phyloP scores from a whole-genome alignment of 2,797 vertebrate genomes.

The Tolypeutes matacus region DNA sequence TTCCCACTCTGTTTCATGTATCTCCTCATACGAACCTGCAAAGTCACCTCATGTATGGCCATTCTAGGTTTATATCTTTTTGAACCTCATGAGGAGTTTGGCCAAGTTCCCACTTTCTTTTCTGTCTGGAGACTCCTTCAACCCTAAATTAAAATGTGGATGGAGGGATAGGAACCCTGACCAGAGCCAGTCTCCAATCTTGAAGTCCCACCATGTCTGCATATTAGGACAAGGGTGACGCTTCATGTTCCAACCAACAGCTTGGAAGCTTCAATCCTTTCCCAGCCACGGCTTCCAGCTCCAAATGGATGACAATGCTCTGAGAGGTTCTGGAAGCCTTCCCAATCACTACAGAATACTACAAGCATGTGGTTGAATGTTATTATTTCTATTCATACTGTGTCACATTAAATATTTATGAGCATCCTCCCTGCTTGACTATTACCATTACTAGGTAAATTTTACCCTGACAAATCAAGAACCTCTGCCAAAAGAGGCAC shows the following conservation, averaged over 20 bases:
- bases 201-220: neutral
- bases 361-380: neutral
- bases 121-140: neutral
- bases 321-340: neutral
- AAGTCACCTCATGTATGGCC: neutral
- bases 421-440: neutral
- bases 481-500: neutral
- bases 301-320: rapidly evolving
- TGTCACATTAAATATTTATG: neutral
- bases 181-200: rapidly evolving
- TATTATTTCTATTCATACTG: neutral
- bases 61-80: neutral
- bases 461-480: neutral
- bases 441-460: neutral
- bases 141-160: neutral
- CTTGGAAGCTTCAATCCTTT: rapidly evolving
- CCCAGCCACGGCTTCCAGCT: rapidly evolving
- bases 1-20: neutral
- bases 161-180: neutral
- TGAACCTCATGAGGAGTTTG: neutral
- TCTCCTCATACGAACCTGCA: neutral
- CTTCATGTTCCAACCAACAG: rapidly evolving
- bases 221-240: neutral
- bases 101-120: neutral
- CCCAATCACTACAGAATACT: rapidly evolving